Evolutionary conservation across 2,113 vertebrate species (phyloP).

Genomic region (Henicopernis longicauda): DNA sequence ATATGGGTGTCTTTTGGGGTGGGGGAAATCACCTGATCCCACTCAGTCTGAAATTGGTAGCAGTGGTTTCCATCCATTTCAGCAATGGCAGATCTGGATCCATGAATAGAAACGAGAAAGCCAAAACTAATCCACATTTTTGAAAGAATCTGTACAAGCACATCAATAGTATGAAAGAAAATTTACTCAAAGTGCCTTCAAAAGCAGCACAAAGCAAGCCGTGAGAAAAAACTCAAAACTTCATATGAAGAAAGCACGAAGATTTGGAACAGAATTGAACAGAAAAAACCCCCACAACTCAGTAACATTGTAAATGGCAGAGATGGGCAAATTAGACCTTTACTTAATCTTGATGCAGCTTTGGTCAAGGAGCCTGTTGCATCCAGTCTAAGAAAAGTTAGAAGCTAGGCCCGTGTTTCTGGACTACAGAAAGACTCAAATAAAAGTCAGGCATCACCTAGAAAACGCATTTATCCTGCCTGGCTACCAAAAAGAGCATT

Average conservation of each 20-base stretch:
- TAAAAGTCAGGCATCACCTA: neutral
- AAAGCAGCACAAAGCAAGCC: neutral
- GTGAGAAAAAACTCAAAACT: neutral
- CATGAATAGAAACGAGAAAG: neutral
- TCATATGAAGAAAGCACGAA: neutral
- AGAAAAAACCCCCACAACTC: rapidly evolving
- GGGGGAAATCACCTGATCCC: neutral
- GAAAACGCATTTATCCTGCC: neutral
- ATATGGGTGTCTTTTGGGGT: neutral
- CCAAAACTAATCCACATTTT: neutral
- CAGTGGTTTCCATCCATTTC: neutral
- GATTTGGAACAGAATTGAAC: neutral
- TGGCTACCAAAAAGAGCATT: rapidly evolving
- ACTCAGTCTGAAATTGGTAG: neutral
- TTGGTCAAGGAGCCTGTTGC: neutral
- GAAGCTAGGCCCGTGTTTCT: neutral
- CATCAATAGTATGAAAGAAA: neutral
- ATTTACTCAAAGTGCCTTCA: neutral
- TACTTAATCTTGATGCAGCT: neutral
- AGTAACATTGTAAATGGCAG: neutral
- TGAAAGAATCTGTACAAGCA: neutral
- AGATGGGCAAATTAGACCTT: neutral
- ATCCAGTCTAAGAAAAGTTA: neutral
- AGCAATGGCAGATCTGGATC: neutral
- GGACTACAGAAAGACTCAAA: neutral